These are phyloP conservation scores for Solenopsis invicta DNA, from an alignment of 1,140 invertebrate genomes.

Conservation along the genomic window DNA sequence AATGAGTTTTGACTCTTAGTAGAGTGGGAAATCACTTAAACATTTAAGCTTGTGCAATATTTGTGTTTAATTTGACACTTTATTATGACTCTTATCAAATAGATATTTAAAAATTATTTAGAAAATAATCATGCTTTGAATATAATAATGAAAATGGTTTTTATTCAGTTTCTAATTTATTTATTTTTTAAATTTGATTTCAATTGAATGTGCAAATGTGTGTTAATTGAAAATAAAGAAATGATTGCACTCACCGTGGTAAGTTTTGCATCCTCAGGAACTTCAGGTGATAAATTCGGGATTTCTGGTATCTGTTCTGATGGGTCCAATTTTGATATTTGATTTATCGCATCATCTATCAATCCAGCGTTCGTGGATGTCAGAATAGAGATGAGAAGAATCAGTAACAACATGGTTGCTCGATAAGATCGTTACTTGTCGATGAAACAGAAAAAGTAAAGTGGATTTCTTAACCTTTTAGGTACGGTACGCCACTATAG, in stretches of 20 bases:
- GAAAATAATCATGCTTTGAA: too few relatives aligned
- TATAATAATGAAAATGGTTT: too few relatives aligned
- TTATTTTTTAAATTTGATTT: background rate
- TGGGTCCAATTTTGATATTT: conserved; percentile 1
- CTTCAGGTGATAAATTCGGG: background rate
- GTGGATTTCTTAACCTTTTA: background rate
- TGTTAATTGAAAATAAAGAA: background rate
- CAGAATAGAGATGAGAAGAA: background rate
- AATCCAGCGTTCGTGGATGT: background rate
- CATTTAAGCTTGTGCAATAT: conserved; percentile 74
- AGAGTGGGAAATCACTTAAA: conserved; percentile 79
- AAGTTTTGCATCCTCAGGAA: conserved; percentile 1
- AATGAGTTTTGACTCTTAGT: too few relatives aligned
- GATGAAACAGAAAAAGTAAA: background rate
- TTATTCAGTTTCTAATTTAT: too few relatives aligned
- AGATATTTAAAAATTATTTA: too few relatives aligned
- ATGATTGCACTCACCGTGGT: background rate
- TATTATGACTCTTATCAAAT: too few relatives aligned
- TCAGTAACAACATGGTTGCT: background rate
- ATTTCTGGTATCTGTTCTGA: background rate
- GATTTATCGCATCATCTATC: too few relatives aligned
- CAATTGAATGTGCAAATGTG: background rate
- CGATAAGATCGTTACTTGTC: background rate
- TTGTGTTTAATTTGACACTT: too few relatives aligned
- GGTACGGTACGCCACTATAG: too few relatives aligned